Conservation (phyloP, 2,113 vertebrate genomes). For the Mixornis gularis region DNA sequence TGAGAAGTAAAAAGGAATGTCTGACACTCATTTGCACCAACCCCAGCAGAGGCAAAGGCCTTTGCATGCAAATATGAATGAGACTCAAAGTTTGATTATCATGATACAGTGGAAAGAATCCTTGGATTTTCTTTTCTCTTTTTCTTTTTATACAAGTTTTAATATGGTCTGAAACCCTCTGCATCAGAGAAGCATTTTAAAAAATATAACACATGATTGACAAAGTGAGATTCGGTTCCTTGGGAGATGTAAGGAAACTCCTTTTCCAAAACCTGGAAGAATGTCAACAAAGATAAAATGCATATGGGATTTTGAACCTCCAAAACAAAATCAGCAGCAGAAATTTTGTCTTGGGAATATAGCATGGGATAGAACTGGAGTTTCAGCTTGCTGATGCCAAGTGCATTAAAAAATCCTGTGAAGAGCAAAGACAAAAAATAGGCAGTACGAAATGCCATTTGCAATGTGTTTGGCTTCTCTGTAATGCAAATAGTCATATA, state of each 20-base stretch:
- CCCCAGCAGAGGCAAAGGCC: neutral
- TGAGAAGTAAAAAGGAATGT: neutral
- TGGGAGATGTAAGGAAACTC: neutral
- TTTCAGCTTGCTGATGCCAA: neutral
- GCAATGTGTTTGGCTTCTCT: conserved; percentile 46
- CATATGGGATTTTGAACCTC: neutral
- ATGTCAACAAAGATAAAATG: neutral
- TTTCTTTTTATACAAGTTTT: neutral
- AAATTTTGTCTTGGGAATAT: neutral
- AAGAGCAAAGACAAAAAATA: neutral
- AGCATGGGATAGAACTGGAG: neutral
- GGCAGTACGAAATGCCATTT: conserved; percentile 33
- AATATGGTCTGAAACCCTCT: neutral
- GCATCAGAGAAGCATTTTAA: neutral
- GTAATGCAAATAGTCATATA: conserved; percentile 42
- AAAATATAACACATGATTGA: neutral
- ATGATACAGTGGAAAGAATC: neutral
- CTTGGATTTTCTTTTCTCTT: neutral
- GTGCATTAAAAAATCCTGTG: neutral
- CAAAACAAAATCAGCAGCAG: neutral
- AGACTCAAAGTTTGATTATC: neutral
- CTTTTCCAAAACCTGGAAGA: neutral
- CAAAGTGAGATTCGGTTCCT: neutral
- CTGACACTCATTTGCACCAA: neutral
- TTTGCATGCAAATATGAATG: neutral